Conservation (phyloP, 2,888 invertebrate species). For the Liodrosophila aerea region DNA sequence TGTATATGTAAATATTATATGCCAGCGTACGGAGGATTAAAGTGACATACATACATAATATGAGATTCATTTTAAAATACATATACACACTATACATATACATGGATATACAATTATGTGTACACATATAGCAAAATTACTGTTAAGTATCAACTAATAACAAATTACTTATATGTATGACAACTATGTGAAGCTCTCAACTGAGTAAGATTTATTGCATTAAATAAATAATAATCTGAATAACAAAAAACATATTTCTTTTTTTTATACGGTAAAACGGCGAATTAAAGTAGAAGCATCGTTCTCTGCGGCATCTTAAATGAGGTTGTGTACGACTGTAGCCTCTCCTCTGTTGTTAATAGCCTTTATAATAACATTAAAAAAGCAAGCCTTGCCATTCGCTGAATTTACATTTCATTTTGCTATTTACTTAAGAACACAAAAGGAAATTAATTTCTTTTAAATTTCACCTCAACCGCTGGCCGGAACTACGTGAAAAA, state of each 20-base stretch:
- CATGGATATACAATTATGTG: slow-evolving; percentile 46
- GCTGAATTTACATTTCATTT: too few species aligned
- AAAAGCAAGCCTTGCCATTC: too few species aligned
- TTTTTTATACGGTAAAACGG: too few species aligned
- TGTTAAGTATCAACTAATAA: slow-evolving; percentile 74
- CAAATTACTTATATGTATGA: slow-evolving; percentile 65
- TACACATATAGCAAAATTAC: slow-evolving; percentile 70
- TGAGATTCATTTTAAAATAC: slow-evolving; percentile 49
- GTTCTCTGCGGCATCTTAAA: too few species aligned
- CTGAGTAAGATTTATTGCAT: slow-evolving; percentile 75
- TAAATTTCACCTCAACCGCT: background rate
- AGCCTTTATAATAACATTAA: too few species aligned
- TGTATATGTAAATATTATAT: slow-evolving; percentile 44
- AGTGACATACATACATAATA: slow-evolving; percentile 24
- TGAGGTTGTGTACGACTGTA: too few species aligned
- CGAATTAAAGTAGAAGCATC: too few species aligned
- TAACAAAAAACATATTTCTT: slow-evolving; percentile 29
- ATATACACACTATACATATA: slow-evolving; percentile 40
- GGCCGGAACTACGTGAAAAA: slow-evolving; percentile 9
- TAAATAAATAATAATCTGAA: slow-evolving; percentile 75
- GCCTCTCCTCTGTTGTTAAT: too few species aligned
- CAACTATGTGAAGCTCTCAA: slow-evolving; percentile 74
- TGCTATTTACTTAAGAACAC: background rate
- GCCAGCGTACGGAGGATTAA: background rate
- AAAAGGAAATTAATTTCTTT: background rate